phyloP scores from a whole-genome alignment of 2,888 invertebrate species.

The Neoitamus cyanurus region DNA sequence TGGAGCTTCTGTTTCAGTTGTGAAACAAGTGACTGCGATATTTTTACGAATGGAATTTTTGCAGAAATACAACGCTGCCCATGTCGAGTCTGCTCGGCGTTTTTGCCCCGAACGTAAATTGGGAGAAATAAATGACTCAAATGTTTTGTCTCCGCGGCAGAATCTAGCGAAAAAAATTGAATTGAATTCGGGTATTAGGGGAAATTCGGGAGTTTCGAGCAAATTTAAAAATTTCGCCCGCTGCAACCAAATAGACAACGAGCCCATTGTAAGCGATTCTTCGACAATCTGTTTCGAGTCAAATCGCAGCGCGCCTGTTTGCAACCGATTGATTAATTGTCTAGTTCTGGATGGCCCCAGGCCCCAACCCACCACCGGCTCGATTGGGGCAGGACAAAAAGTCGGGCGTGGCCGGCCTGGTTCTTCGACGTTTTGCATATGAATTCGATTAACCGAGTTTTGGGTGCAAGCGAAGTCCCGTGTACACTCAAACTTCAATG shows the following conservation, averaged over 20 bases:
- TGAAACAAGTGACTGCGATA: constrained; percentile 43
- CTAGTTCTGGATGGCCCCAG: not conserved
- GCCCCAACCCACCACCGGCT: not conserved
- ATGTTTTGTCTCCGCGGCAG: constrained; percentile 23
- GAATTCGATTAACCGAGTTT: not conserved
- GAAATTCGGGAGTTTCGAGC: not conserved
- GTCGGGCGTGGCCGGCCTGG: not conserved
- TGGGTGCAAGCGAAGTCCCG: not conserved
- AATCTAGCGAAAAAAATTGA: constrained; percentile 10
- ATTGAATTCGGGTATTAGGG: constrained; percentile 26
- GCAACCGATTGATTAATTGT: constrained; percentile 1
- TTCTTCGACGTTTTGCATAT: not conserved
- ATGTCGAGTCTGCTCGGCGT: constrained; percentile 13
- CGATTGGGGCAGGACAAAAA: not conserved
- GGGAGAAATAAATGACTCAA: constrained; percentile 38
- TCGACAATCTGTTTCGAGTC: constrained; percentile 6
- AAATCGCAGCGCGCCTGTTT: not conserved
- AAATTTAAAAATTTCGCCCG: not conserved
- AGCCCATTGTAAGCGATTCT: constrained; percentile 2
- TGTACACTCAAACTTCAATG: not conserved
- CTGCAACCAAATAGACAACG: constrained; percentile 4
- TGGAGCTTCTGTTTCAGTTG: constrained; percentile 35
- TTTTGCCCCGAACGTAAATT: constrained; percentile 26
- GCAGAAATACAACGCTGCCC: constrained; percentile 10
- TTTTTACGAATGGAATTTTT: constrained; percentile 37